Conservation (phyloP, 1,140 invertebrate genomes). For the Luehdorfia chinensis region DNA sequence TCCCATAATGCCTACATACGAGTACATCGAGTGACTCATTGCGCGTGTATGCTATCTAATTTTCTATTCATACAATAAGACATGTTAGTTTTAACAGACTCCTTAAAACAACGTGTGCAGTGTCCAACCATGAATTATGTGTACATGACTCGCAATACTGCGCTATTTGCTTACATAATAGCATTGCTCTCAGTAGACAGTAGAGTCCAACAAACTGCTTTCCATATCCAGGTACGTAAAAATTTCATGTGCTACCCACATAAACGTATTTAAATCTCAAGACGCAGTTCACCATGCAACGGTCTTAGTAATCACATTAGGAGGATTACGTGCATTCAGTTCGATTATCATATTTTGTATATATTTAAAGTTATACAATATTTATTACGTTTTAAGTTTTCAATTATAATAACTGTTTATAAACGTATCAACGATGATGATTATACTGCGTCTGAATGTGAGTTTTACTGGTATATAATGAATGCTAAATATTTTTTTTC, state of each 20-base stretch:
- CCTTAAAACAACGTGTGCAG: constrained; percentile 39
- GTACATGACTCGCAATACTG: constrained; percentile 37
- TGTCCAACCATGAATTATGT: constrained; percentile 60
- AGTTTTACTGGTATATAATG: too few relatives aligned
- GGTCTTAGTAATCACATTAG: too few relatives aligned
- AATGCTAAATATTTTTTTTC: too few relatives aligned
- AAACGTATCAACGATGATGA: too few relatives aligned
- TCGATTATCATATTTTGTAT: too few relatives aligned
- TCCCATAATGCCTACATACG: too few relatives aligned
- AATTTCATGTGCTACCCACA: constrained; percentile 48
- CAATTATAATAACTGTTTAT: too few relatives aligned
- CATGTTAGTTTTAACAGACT: constrained; percentile 22
- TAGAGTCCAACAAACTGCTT: constrained; percentile 56
- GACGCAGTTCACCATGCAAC: constrained; percentile 17
- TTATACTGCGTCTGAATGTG: too few relatives aligned
- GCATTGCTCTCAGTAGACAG: constrained; percentile 32
- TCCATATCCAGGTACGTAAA: constrained; percentile 58
- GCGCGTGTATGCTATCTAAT: constrained; percentile 14
- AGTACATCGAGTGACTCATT: not conserved
- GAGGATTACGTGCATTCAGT: too few relatives aligned
- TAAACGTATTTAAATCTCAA: constrained; percentile 49
- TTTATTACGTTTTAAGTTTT: too few relatives aligned
- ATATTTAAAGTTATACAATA: too few relatives aligned
- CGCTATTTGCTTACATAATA: constrained; percentile 71
- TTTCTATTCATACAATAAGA: constrained; percentile 17